Conservation (phyloP, 2,888 invertebrate species). For the Apodemia duryi region DNA sequence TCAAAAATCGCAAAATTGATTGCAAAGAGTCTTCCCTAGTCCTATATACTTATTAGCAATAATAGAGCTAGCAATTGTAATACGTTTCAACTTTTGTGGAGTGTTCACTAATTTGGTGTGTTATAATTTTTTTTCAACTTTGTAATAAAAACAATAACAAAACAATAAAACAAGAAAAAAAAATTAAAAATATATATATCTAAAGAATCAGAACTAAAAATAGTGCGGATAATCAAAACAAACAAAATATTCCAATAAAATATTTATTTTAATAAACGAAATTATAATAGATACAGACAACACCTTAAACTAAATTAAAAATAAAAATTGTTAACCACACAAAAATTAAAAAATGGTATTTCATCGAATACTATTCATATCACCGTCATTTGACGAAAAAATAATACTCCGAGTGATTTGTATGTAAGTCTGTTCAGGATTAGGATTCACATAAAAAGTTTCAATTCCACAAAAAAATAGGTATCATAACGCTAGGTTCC, state of each 20-base stretch:
- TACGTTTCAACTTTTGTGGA: too few relatives aligned
- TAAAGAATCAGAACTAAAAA: slow-evolving; percentile 30
- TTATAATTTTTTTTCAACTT: too few relatives aligned
- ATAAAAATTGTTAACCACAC: slow-evolving; percentile 14
- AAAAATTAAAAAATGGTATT: slow-evolving; percentile 22
- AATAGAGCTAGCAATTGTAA: too few relatives aligned
- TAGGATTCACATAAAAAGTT: neutral
- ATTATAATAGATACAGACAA: slow-evolving; percentile 25
- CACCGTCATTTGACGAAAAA: slow-evolving; percentile 16
- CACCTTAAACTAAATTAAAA: slow-evolving; percentile 16
- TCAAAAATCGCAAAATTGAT: too few relatives aligned
- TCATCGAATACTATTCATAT: slow-evolving; percentile 23
- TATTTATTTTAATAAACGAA: slow-evolving; percentile 22
- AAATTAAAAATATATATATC: too few relatives aligned
- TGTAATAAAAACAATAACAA: too few relatives aligned
- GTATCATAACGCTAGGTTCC: too few relatives aligned
- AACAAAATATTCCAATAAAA: slow-evolving; percentile 18
- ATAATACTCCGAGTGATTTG: slow-evolving; percentile 23
- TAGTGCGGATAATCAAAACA: slow-evolving; percentile 31
- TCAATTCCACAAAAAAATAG: neutral
- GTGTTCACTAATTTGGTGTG: too few relatives aligned
- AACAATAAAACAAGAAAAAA: too few relatives aligned
- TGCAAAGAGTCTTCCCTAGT: too few relatives aligned
- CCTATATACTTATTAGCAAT: too few relatives aligned
- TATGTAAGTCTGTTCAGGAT: neutral